Percentiles rank a stretch among this genome's conserved stretches.
Conservation (phyloP, 2,888 invertebrate genomes). For the Ametastegia equiseti region DNA sequence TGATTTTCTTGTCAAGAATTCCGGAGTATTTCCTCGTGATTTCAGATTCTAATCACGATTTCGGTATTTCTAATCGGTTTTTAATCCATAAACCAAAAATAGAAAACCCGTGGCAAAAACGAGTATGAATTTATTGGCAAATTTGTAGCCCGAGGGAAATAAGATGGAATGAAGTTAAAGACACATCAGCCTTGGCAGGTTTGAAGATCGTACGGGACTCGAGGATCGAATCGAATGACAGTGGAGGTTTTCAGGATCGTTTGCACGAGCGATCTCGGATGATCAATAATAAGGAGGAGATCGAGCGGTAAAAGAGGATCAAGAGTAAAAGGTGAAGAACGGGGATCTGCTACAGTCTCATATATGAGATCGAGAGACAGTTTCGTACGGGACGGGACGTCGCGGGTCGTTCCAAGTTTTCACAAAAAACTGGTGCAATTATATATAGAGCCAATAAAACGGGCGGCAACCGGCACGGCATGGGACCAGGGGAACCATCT, state of each 20-base stretch:
- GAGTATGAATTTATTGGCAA: conserved; percentile 9
- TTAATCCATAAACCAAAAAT: too few relatives aligned
- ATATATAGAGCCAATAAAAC: conserved; percentile 72
- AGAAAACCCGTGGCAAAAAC: neutral
- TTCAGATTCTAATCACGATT: too few relatives aligned
- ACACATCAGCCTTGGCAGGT: neutral
- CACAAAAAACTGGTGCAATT: conserved; percentile 71
- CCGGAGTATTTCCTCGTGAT: too few relatives aligned
- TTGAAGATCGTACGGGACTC: neutral
- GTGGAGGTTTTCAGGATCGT: neutral
- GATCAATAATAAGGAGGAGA: neutral
- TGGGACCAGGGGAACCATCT: too few relatives aligned
- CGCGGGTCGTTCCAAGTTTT: conserved; percentile 3
- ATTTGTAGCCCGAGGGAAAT: neutral
- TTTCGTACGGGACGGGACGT: conserved; percentile 33
- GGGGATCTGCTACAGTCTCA: too few relatives aligned
- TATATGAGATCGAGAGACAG: too few relatives aligned
- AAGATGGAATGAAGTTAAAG: neutral
- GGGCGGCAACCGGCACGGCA: conserved; percentile 12
- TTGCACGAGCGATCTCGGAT: neutral
- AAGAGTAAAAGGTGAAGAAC: neutral
- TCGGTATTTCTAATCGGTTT: too few relatives aligned
- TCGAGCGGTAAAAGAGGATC: neutral
- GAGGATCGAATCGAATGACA: neutral
- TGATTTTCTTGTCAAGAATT: too few relatives aligned